Evolutionary conservation across 2,113 vertebrate species (phyloP), one percentile per base, ranked within the genome.

Genomic region (Phyllostomus hastatus): DNA sequence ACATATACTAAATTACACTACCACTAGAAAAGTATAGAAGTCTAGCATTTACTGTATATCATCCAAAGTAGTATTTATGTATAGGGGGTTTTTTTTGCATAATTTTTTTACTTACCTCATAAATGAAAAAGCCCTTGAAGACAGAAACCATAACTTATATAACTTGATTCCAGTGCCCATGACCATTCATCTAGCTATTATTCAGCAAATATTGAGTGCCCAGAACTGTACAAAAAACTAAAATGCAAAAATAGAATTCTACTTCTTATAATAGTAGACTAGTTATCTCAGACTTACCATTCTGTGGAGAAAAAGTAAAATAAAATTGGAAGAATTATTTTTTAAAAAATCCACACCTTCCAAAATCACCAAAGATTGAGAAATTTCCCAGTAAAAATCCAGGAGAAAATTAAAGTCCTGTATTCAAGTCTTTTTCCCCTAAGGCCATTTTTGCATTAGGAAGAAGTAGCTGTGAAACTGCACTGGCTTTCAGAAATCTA

Each of bases 191-290:
- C 24, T 8, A 15, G 20, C 33, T 57, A 66, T 67, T 92, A 89
- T 67, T 96, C 28, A 70, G 72, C 50, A 96, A 94, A 87, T 87
- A 92, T 6, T 52, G 28, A 95, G 8, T 70, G 38, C 46, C 3
- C 16, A 85, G 14, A 95, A 75, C 22, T 82, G 20, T 52, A 19
- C 15, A 92, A 81, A 95, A 97, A 10, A 46, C 14, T 80, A 43
- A 95, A 78, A 80, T 67, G 52, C 2, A 94, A 92, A 94, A 88
- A 73, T 52, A 90, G 20, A 70, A 76, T 81, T 83, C 66, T 92
- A 43, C 8, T 41, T 94, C 9, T 59, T 87, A 14, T 33, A 75
- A 50, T 82, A 61, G 17, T 38, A 83, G 17, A 69, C 15, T 26
- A 76, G 3, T 52, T 84, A 57, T 46, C 19, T 70, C 57, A 88